Evolutionary conservation across 2,113 vertebrate species (phyloP).

Genomic region (Ardeotis arabs): DNA sequence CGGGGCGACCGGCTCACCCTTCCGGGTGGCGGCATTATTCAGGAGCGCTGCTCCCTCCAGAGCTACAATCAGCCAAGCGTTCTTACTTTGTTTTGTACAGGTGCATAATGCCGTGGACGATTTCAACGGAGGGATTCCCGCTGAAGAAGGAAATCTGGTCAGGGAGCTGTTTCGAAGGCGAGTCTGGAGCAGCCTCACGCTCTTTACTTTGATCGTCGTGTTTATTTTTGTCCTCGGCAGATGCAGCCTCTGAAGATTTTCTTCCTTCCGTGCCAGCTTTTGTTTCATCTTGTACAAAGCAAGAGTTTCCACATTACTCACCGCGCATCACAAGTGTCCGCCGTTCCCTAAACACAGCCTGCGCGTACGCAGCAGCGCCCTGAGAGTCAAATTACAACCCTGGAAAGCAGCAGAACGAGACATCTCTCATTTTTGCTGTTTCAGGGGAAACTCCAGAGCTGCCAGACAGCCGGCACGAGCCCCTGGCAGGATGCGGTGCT

Average conservation of each 20-base stretch:
- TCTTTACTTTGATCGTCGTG: constrained; percentile 61
- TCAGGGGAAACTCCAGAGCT: background rate
- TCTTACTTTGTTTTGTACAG: constrained; percentile 98
- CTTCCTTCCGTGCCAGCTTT: constrained; percentile 53
- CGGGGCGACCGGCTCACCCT: background rate
- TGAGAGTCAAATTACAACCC: accelerated
- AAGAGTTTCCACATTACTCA: constrained; percentile 41
- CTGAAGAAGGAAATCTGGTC: constrained; percentile 99
- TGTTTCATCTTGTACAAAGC: constrained; percentile 66
- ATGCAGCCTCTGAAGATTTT: constrained; percentile 60
- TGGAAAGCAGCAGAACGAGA: background rate
- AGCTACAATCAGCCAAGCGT: background rate
- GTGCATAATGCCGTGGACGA: constrained; percentile 98
- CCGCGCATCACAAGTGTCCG: accelerated
- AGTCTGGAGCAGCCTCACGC: constrained; percentile 77
- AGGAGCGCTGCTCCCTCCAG: background rate
- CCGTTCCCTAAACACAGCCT: background rate
- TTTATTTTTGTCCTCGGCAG: constrained; percentile 55
- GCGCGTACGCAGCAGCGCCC: background rate
- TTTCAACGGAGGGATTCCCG: constrained; percentile 95
- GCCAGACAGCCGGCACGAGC: accelerated
- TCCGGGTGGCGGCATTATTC: background rate
- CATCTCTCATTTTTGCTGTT: background rate
- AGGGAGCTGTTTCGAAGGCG: constrained; percentile 93
- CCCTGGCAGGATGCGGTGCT: background rate